Evolutionary conservation across 2,797 vertebrate species (phyloP).

Genomic region (Lemur catta): DNA sequence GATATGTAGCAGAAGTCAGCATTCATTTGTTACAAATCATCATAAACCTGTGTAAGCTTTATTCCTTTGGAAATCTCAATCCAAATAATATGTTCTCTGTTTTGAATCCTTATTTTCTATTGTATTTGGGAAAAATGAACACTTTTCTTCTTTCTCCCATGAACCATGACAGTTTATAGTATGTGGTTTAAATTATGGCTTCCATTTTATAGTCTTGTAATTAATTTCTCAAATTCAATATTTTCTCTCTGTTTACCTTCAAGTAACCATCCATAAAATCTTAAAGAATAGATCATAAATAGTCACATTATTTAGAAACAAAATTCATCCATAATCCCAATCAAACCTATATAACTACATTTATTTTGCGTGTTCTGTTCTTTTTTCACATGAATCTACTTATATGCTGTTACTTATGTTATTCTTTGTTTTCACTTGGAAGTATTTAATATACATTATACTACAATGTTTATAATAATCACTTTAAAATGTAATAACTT

Average conservation of each 20-base stretch:
- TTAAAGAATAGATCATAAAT: not conserved
- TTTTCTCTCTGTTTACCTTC: not conserved
- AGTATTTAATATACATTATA: not conserved
- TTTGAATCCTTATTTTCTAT: constrained; percentile 14
- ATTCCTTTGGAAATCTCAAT: not conserved
- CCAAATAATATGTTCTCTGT: not conserved
- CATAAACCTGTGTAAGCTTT: not conserved
- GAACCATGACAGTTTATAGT: not conserved
- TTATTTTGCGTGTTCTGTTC: not conserved
- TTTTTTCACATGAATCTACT: not conserved
- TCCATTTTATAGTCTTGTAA: not conserved
- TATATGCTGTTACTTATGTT: not conserved
- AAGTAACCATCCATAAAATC: not conserved
- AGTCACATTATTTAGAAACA: not conserved
- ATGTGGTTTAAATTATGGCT: not conserved
- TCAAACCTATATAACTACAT: not conserved
- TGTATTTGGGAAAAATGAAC: not conserved
- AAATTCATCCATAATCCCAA: not conserved
- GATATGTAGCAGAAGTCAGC: not conserved
- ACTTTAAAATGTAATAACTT: not conserved
- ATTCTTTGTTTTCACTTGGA: constrained; percentile 22
- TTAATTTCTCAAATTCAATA: not conserved
- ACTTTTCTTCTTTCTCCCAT: not conserved
- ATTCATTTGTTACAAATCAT: not conserved
- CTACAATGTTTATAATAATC: not conserved